Percentiles rank a stretch among this genome's conserved stretches.
Evolutionary conservation across 2,888 invertebrate genomes (phyloP).

Genomic region (Hyles lineata): DNA sequence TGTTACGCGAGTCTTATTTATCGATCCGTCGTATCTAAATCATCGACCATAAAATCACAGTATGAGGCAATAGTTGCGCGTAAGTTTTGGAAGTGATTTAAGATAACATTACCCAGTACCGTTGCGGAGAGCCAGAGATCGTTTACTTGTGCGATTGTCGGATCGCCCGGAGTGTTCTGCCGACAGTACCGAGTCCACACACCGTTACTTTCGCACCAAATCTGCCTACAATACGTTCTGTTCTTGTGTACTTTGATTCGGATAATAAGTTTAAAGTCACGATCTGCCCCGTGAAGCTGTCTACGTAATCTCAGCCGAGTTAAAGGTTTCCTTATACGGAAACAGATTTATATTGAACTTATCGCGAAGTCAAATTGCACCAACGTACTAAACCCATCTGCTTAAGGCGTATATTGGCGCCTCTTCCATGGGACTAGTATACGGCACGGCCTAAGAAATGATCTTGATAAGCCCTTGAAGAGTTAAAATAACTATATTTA

Average conservation of each 20-base stretch:
- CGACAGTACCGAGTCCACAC: constrained; percentile 52
- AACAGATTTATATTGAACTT: constrained; percentile 42
- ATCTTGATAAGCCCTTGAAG: background rate
- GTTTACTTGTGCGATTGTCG: constrained; percentile 65
- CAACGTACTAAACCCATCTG: background rate
- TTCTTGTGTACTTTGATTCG: constrained; percentile 71
- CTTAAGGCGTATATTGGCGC: background rate
- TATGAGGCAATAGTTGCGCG: constrained; percentile 42
- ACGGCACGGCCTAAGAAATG: background rate
- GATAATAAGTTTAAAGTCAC: constrained; percentile 70
- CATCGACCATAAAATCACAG: constrained; percentile 22
- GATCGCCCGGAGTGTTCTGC: constrained; percentile 56
- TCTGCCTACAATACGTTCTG: constrained; percentile 78
- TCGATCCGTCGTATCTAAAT: constrained; percentile 23
- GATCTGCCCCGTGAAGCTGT: constrained; percentile 72
- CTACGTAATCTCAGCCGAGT: constrained; percentile 73
- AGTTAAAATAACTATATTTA: background rate
- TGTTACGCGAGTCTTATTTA: constrained; percentile 12
- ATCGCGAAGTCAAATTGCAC: constrained; percentile 40
- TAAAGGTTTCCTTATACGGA: constrained; percentile 76
- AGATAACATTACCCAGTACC: constrained; percentile 75
- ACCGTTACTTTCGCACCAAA: constrained; percentile 80
- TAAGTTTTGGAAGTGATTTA: constrained; percentile 56
- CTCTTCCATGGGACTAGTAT: background rate
- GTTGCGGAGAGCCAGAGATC: constrained; percentile 68